A percentile compares a stretch with the other conserved stretches of the same genome.
These are phyloP conservation scores for Lasioglossum baleicum DNA, from an alignment of 1,140 invertebrate species.

Conservation along the genomic window DNA sequence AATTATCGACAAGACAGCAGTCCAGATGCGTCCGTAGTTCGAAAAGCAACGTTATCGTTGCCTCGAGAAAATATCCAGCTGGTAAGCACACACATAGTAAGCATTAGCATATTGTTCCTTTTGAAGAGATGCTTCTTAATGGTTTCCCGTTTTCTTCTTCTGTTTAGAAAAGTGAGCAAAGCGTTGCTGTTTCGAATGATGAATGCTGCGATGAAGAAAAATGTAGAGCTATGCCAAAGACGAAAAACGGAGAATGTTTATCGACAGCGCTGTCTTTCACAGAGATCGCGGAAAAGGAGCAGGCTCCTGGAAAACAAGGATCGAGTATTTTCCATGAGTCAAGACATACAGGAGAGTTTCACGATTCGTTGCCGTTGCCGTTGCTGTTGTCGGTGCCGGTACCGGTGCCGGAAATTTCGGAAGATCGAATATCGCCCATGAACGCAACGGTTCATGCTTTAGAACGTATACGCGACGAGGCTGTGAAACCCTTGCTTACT, in stretches of 20 bases:
- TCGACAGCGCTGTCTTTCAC: constrained; percentile 23
- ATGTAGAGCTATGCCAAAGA: not conserved
- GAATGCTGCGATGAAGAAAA: not conserved
- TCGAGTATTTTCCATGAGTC: constrained; percentile 32
- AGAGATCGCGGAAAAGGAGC: constrained; percentile 30
- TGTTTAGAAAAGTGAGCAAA: not conserved
- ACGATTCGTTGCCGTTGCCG: constrained; percentile 73
- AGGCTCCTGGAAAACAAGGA: constrained; percentile 60
- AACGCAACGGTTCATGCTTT: not conserved
- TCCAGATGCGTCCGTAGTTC: not conserved
- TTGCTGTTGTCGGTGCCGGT: no score
- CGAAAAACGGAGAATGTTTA: not conserved
- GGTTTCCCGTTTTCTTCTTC: not conserved
- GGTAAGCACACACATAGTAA: no score
- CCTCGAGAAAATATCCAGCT: not conserved
- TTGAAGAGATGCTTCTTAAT: not conserved
- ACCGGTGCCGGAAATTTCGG: not conserved
- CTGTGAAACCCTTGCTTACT: not conserved
- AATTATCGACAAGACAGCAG: not conserved
- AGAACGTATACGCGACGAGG: not conserved
- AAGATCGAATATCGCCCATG: not conserved
- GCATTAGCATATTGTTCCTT: not conserved
- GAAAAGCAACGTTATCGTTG: not conserved
- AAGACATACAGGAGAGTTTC: constrained; percentile 76
- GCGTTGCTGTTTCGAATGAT: not conserved